Evolutionary conservation across 2,888 invertebrate genomes (phyloP), one percentile per base, ranked within the genome.

Genomic region (Oxytorus armatus): DNA sequence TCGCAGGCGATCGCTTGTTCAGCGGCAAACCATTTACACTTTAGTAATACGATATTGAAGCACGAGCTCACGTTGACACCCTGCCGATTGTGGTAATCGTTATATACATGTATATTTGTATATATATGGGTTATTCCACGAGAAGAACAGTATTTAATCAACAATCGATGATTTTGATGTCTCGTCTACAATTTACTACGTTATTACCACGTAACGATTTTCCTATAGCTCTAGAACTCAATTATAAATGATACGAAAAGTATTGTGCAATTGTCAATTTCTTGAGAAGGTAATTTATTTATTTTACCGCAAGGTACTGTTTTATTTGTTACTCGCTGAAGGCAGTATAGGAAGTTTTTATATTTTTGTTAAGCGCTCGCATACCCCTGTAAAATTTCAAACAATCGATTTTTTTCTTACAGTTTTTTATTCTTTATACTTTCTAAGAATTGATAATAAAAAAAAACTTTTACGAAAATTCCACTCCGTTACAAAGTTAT

Each of bases 21-120:
- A 42, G 39, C 36, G 53, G 51, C 21, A 42, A 73, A 73, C 61
- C 51, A 63, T 63, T 73, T 42, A 63, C 61, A 63, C 72, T 73
- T 63, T 53, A 63, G 53, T 61, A 39, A 73, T 59, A 39, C 61
- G 63, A 73, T 73, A 39, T 29, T 7, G 18, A 11, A 61, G 61
- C 61, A 29, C 42, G 63, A 61, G 61, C 21, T 21, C 25, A 42
- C 21, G 47, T 18, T 23, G 61, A 39, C 49, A 33, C 25, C n/a
- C 29, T 16, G 51, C 25, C 25, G 4, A 18, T 29, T 47, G 39
- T 18, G 51, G 59, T 51, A 36, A n/a, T 70, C 23, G 47, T 23
- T 39, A 70, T 25, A 0, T 18, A 4, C 11, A 55, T 63, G 33
- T 39, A 39, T 14, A 14, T 42, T n/a, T 57, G 5, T 23, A 51